A percentile compares a stretch with the other conserved stretches of the same genome.
phyloP scores from a whole-genome alignment of 2,797 vertebrate genomes.

The Brotula barbata region DNA sequence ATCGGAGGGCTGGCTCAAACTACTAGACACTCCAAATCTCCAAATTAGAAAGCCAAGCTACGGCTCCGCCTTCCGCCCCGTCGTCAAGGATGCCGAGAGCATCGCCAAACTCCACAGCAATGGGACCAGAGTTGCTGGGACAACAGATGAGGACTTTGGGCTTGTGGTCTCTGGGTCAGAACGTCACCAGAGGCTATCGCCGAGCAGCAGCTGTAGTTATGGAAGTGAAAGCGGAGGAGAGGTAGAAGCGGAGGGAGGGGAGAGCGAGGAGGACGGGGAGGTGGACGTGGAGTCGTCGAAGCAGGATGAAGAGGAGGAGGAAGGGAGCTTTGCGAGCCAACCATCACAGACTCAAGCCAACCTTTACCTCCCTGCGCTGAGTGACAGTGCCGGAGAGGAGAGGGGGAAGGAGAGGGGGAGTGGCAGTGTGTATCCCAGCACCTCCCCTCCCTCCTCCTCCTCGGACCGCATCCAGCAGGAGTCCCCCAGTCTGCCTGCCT shows the following conservation, averaged over 20 bases:
- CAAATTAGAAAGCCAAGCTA: constrained; percentile 82
- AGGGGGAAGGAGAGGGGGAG: constrained; percentile 71
- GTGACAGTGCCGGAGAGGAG: constrained; percentile 59
- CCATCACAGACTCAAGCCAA: constrained; percentile 63
- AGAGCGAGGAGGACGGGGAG: constrained; percentile 81
- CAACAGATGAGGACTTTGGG: constrained; percentile 62
- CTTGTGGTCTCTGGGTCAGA: constrained; percentile 54
- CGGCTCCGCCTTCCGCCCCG: constrained; percentile 92
- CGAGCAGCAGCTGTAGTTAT: constrained; percentile 88
- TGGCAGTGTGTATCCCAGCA: constrained; percentile 41
- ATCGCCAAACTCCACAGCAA: constrained; percentile 89
- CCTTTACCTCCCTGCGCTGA: constrained; percentile 61
- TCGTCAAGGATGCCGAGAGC: constrained; percentile 91
- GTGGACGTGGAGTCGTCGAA: constrained; percentile 82
- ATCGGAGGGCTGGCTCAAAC: constrained; percentile 82
- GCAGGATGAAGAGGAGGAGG: constrained; percentile 81
- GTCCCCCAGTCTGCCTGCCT: constrained; percentile 63
- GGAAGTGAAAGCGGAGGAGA: constrained; percentile 83
- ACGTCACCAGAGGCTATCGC: constrained; percentile 71
- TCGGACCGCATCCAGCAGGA: constrained; percentile 62
- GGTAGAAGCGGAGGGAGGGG: constrained; percentile 58
- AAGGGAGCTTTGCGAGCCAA: constrained; percentile 67
- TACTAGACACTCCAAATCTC: constrained; percentile 78
- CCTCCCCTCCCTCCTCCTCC: constrained; percentile 61
- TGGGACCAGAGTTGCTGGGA: constrained; percentile 36